phyloP scores from a whole-genome alignment of 2,113 vertebrate species.

The Coptodon bakossiorum region DNA sequence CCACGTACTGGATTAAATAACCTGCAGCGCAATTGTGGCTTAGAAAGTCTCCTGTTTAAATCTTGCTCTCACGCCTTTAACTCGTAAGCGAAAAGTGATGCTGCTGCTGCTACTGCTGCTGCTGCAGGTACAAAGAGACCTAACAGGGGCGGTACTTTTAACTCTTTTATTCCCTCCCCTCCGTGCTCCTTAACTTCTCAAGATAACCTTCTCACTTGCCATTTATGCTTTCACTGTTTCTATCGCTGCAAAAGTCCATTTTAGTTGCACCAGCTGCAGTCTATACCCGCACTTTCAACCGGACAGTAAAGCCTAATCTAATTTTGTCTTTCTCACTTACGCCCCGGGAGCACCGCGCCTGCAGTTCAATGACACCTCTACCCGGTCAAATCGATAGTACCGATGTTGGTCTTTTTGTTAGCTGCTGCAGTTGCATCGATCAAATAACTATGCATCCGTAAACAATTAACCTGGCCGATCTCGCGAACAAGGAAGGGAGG shows the following conservation, averaged over 20 bases:
- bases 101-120: neutral
- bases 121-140: slow-evolving; percentile 43
- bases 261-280: neutral
- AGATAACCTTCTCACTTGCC: slow-evolving; percentile 20
- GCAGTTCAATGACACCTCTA: slow-evolving; percentile 48
- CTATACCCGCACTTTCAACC: neutral
- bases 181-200: slow-evolving; percentile 34
- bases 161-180: slow-evolving; percentile 56
- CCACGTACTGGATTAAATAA: neutral
- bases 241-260: neutral
- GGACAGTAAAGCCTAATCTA: neutral
- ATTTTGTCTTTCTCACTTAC: neutral
- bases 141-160: slow-evolving; percentile 67
- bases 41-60: neutral
- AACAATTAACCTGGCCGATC: neutral
- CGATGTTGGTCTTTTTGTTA: neutral
- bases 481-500: neutral
- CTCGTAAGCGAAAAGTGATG: slow-evolving; percentile 30
- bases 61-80: slow-evolving; percentile 18
- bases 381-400: slow-evolving; percentile 8
- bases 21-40: neutral
- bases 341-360: slow-evolving; percentile 11
- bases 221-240: neutral
- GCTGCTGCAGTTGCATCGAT: neutral
- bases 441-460: neutral